Evolutionary conservation across 2,113 vertebrate species (phyloP), one percentile per base, ranked within the genome.

Genomic region (Microcebus ravelobensis): DNA sequence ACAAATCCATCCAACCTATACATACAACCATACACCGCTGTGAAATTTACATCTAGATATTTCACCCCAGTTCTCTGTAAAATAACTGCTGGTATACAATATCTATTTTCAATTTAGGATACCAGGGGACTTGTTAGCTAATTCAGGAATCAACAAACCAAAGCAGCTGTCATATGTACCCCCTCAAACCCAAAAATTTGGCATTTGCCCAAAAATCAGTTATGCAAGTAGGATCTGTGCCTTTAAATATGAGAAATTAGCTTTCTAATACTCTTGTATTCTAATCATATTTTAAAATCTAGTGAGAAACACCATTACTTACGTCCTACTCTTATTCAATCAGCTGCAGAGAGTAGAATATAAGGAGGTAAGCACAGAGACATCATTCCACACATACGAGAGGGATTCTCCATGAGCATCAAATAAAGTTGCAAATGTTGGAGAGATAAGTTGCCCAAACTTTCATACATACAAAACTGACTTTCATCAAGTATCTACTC

Each of bases 71-170:
- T 57, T 71, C 50, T 79, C n/a, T 87, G 21, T 50, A 42, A 85
- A 57, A 59, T 50, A 90, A 74, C 27, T 83, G 8, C 27, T 8
- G 85, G 73, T 63, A 82, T 25, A n/a, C 45, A 55, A 84, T 42
- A 36, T 25, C 70, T 83, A 57, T 71, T 82, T 73, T 48, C n/a
- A 82, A 79, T n/a, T 85, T 74, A 87, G 12, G 55, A 63, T 76
- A 93, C 45, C 29, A 9, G n/a, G 45, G 39, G 10, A 87, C 14
- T 59, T 89, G 21, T 81, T 86, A 48, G 74, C 87, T 89, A 76
- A 91, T 63, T 93, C 63, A 79, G 42, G 85, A 93, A 91, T 14
- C 90, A 85, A 84, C 67, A 83, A 96, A 89, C 27, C 9, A 74
- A 87, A 57, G 57, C 4, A 87, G 63, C n/a, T 29, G 50, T 90